Evolutionary conservation across 1,140 invertebrate genomes (phyloP).

Genomic region (Pteromalus puparum): DNA sequence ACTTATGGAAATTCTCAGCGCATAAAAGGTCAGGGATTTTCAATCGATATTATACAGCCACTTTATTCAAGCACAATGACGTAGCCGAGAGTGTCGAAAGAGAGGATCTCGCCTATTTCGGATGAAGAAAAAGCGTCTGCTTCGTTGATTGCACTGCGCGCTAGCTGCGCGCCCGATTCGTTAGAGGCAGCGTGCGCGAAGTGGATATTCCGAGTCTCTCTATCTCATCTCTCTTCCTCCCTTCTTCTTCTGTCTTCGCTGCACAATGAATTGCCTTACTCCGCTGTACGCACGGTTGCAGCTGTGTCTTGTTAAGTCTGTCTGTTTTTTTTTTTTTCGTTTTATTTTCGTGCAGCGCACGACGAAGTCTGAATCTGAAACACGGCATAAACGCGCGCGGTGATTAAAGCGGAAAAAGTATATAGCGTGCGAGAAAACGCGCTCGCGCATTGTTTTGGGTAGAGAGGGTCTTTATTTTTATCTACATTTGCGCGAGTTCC

Average conservation of each 20-base stretch:
- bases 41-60: slow-evolving; percentile 21
- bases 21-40: background rate
- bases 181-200: slow-evolving; percentile 16
- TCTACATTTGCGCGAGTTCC: background rate
- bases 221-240: background rate
- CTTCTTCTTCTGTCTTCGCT: slow-evolving; percentile 6
- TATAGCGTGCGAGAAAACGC: background rate
- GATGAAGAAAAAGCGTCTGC: too few relatives aligned
- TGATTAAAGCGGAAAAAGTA: background rate
- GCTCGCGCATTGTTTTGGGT: background rate
- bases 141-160: slow-evolving; percentile 29
- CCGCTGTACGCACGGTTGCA: background rate
- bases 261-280: slow-evolving; percentile 38
- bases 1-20: background rate
- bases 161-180: background rate
- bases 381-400: background rate
- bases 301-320: background rate
- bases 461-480: background rate
- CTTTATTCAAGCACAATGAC: slow-evolving; percentile 20
- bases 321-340: background rate
- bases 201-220: slow-evolving; percentile 15
- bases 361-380: background rate
- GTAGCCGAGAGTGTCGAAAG: background rate
- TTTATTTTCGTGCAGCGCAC: background rate
- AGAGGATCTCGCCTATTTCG: too few relatives aligned